A percentile compares a stretch with the other conserved stretches of the same genome.
Conservation (phyloP, 2,888 invertebrate genomes). For the Epistrophe grossulariae region DNA sequence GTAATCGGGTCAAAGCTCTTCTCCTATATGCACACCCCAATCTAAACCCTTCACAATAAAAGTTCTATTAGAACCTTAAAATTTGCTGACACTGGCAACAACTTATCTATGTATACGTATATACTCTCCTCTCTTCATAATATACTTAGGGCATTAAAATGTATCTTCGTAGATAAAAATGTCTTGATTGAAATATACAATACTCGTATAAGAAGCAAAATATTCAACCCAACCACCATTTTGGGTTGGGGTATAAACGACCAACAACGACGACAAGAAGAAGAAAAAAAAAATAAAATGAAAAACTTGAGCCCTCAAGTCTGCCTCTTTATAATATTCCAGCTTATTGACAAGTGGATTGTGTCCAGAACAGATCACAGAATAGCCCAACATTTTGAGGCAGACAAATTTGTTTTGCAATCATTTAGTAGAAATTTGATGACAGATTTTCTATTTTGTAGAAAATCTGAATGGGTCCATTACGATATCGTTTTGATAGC, state of each 20-base stretch:
- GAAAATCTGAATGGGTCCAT: constrained; percentile 63
- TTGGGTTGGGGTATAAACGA: not conserved
- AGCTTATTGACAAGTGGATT: constrained; percentile 18
- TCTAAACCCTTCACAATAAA: constrained; percentile 35
- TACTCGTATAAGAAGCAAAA: constrained; percentile 10
- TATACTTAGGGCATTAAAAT: constrained; percentile 47
- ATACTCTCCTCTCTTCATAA: constrained; percentile 47
- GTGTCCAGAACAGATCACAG: constrained; percentile 46
- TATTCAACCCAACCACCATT: constrained; percentile 13
- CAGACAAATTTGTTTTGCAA: constrained; percentile 59
- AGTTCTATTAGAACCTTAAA: constrained; percentile 27
- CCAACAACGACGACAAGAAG: not conserved
- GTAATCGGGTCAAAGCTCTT: not conserved
- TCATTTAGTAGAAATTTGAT: constrained; percentile 61
- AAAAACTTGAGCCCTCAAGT: constrained; percentile 31
- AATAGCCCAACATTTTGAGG: constrained; percentile 24
- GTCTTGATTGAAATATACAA: constrained; percentile 69
- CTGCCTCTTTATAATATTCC: constrained; percentile 24
- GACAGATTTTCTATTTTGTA: constrained; percentile 63
- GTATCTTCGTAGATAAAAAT: constrained; percentile 62
- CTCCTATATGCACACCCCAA: not conserved
- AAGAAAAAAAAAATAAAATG: not conserved
- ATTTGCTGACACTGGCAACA: constrained; percentile 69
- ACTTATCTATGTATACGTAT: constrained; percentile 55
- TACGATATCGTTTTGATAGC: constrained; percentile 63